phyloP scores from a whole-genome alignment of 64 coral and sea anemone genomes.

The Stylophora pistillata region DNA sequence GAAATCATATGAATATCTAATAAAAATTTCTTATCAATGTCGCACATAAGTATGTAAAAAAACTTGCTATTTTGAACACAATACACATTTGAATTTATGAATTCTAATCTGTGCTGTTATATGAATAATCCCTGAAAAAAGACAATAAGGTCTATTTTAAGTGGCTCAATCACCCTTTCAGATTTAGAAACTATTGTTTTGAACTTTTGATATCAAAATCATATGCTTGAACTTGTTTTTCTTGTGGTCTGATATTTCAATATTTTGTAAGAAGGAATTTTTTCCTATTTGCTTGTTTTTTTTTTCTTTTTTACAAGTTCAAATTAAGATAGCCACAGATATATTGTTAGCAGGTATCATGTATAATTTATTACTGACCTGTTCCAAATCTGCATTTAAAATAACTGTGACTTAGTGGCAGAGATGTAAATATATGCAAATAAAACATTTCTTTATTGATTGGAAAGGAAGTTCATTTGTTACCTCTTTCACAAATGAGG shows the following conservation, averaged over 20 bases:
- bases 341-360: constrained; percentile 11
- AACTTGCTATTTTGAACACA: neutral
- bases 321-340: too few relatives aligned
- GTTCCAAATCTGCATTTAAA: constrained; percentile 42
- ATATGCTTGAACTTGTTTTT: neutral
- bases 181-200: neutral
- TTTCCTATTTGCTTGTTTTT: too few relatives aligned
- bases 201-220: neutral
- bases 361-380: constrained; percentile 30
- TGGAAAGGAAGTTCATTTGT: constrained; percentile 37
- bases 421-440: constrained; percentile 35
- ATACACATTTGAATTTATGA: constrained; percentile 23
- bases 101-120: constrained; percentile 27
- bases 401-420: neutral
- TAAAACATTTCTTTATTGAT: neutral
- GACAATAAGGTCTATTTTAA: constrained; percentile 10
- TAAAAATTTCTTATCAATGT: constrained; percentile 12
- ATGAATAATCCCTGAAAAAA: constrained; percentile 23
- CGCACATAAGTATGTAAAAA: constrained; percentile 8
- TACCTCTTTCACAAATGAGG: neutral
- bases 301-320: too few relatives aligned
- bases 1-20: constrained; percentile 4
- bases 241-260: neutral
- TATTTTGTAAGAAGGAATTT: too few relatives aligned
- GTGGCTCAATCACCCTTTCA: neutral